Evolutionary conservation across 2,888 invertebrate genomes (phyloP).

Genomic region (Lagria hirta): DNA sequence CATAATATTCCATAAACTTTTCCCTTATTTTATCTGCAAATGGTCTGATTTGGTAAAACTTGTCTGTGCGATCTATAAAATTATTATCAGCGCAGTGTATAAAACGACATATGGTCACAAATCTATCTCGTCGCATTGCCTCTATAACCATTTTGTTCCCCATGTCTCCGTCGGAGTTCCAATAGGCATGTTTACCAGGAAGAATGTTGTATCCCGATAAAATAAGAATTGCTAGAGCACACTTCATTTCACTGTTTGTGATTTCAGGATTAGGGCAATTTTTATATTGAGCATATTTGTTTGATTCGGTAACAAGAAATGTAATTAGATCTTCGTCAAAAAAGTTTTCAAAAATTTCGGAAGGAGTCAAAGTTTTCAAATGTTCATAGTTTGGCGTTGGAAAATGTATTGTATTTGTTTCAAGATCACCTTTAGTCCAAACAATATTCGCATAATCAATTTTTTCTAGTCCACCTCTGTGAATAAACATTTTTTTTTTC

Average conservation of each 20-base stretch:
- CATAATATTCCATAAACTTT: slow-evolving; percentile 2
- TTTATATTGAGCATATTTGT: not conserved
- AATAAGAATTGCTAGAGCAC: too few species aligned
- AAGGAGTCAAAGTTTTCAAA: too few species aligned
- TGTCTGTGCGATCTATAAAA: not conserved
- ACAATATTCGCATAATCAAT: too few species aligned
- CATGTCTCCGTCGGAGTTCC: not conserved
- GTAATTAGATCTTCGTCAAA: too few species aligned
- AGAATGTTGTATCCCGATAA: too few species aligned
- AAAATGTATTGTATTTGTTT: too few species aligned
- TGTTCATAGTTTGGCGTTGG: too few species aligned
- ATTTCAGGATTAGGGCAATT: not conserved
- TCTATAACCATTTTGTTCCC: not conserved
- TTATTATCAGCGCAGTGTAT: not conserved
- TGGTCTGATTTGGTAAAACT: not conserved
- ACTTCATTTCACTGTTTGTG: not conserved
- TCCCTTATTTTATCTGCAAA: not conserved
- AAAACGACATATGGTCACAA: not conserved
- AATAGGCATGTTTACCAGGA: too few species aligned
- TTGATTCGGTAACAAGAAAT: not conserved
- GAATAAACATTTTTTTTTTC: too few species aligned
- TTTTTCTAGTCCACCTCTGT: too few species aligned
- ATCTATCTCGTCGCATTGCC: slow-evolving; percentile 1
- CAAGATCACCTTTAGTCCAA: too few species aligned
- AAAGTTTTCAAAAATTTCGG: too few species aligned